Conservation (phyloP, 2,113 vertebrate species). For the Kryptolebias marmoratus region DNA sequence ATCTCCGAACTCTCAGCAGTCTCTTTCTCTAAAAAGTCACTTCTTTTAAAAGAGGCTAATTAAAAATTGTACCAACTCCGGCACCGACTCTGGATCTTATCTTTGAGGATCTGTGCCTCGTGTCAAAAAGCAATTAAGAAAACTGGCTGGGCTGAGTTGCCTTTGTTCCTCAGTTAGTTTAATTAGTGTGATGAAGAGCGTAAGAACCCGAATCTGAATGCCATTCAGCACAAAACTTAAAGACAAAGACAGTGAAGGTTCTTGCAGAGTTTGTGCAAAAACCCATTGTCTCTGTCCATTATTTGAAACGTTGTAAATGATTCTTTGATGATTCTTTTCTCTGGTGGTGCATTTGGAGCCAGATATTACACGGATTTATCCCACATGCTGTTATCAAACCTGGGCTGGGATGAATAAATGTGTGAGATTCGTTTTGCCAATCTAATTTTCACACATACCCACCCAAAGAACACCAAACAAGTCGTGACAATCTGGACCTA, state of each 20-base stretch:
- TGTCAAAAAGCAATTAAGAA: constrained; percentile 73
- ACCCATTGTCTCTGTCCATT: constrained; percentile 40
- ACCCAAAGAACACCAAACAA: no score
- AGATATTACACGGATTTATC: constrained; percentile 14
- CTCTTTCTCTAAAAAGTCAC: constrained; percentile 40
- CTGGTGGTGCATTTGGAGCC: not conserved
- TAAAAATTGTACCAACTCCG: constrained; percentile 62
- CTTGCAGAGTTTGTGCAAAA: not conserved
- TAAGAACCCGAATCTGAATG: constrained; percentile 38
- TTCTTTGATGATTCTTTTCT: constrained; percentile 8
- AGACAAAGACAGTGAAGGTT: constrained; percentile 3
- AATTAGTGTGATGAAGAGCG: constrained; percentile 62
- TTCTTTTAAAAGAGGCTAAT: constrained; percentile 63
- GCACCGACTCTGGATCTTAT: constrained; percentile 61
- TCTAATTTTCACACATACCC: not conserved
- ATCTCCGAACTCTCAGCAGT: not conserved
- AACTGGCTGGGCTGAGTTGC: constrained; percentile 60
- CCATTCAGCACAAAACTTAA: constrained; percentile 36
- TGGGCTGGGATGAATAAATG: not conserved
- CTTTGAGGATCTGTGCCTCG: constrained; percentile 55
- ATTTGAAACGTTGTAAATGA: constrained; percentile 24
- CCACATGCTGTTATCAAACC: not conserved
- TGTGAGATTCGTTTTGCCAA: not conserved
- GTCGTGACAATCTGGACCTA: no score
- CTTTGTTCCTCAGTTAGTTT: constrained; percentile 66